phyloP scores from a whole-genome alignment of 35 echinoderm and acorn worm species.

The Acanthaster planci region DNA sequence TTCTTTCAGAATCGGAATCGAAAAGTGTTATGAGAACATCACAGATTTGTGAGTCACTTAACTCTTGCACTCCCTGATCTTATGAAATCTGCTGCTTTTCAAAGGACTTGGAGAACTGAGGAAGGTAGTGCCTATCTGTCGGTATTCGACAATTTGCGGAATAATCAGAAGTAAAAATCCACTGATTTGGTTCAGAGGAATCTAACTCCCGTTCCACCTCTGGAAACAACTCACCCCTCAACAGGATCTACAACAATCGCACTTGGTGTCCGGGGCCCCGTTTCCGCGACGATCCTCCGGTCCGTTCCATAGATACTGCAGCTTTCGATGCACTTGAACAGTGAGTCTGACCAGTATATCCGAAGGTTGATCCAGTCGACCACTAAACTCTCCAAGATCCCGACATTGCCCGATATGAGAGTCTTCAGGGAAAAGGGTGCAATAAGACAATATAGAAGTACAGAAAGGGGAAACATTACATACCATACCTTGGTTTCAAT shows the following conservation, averaged over 20 bases:
- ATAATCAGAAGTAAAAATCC: too few relatives aligned
- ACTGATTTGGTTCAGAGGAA: too few relatives aligned
- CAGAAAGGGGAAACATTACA: background rate
- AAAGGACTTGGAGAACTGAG: too few relatives aligned
- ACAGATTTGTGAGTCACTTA: too few relatives aligned
- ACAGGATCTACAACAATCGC: slow-evolving; percentile 73
- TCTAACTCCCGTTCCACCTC: too few relatives aligned
- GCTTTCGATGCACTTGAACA: slow-evolving; percentile 53
- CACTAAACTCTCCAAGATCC: slow-evolving; percentile 47
- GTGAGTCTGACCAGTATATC: slow-evolving; percentile 85
- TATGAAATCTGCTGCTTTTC: too few relatives aligned
- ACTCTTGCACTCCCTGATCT: too few relatives aligned
- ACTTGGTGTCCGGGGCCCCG: slow-evolving; percentile 60
- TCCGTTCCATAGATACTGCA: slow-evolving; percentile 58
- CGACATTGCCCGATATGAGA: slow-evolving; percentile 43
- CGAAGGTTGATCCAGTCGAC: slow-evolving; percentile 68
- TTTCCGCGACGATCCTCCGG: slow-evolving; percentile 38
- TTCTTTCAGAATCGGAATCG: background rate
- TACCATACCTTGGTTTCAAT: background rate
- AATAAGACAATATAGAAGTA: background rate
- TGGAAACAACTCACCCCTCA: slow-evolving; percentile 54
- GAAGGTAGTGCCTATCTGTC: too few relatives aligned
- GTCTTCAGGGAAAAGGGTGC: background rate
- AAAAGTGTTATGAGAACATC: background rate
- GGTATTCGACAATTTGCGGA: too few relatives aligned